Base-by-base conservation (phyloP, 2,888 invertebrate species). In the Drosophila putrida region DNA sequence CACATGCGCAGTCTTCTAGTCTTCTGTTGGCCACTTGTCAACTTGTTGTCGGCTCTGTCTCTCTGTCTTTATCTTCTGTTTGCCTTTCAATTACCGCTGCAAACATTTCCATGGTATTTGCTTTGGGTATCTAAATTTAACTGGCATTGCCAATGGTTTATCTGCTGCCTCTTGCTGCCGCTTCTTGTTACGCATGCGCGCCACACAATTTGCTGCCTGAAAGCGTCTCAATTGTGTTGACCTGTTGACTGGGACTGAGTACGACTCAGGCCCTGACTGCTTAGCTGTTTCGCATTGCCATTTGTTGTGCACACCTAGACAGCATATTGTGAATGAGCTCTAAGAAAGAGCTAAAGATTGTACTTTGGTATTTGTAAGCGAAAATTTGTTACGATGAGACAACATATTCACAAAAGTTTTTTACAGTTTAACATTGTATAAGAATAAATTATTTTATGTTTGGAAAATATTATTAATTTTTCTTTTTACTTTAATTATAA, bases 151-250 rank as follows among this genome's bases (percentile, higher is more conserved):
- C 62, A 46, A 63, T 64, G 71, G 68, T 59, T 57, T 20, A 20
- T 20, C 49, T 50, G 44, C 36, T 54, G 49, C 15, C 38, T 50
- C 2, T 38, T 38, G 55, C 46, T 44, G 71, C 50, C 41, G 59
- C 68, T 77, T 63, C 73, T 54, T 63, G 85, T 75, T 86, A 88
- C 88, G 88, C 86, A 83, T 88, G 86, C 86, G 89, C 71, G 66
- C 57, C 65, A 44, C 69, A 78, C 84, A 87, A 88, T 88, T 87
- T 88, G 72, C 82, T 78, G 89, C 72, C 70, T 87, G 71, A 78
- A 69, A 78, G 81, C 84, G 49, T 68, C 66, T 88, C 78, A 82
- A 88, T 84, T 80, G 80, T 79, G 67, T 80, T 82, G 73, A 76
- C 75, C 65, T 72, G 74, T 58, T 53, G 68, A 65, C 51, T 33